phyloP scores from a whole-genome alignment of 2,888 invertebrate genomes.

The Junonia oenone region DNA sequence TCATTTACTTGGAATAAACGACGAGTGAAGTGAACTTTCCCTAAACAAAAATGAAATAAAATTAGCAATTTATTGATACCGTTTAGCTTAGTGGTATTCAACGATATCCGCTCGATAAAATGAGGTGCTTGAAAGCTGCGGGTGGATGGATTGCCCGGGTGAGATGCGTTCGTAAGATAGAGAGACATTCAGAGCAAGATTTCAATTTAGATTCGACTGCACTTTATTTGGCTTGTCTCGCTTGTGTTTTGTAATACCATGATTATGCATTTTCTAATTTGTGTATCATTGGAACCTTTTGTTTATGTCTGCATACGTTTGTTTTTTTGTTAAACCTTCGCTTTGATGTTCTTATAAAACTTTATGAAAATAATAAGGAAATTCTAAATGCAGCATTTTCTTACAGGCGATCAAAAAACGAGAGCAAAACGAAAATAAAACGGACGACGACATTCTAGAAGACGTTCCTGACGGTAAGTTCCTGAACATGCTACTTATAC shows the following conservation, averaged over 20 bases:
- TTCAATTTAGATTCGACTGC: constrained; percentile 68
- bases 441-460: constrained; percentile 60
- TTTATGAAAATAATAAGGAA: constrained; percentile 35
- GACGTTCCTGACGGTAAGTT: constrained; percentile 67
- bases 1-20: constrained; percentile 64
- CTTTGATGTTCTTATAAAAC: not conserved
- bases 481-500: not conserved
- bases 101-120: constrained; percentile 53
- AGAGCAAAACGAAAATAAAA: constrained; percentile 63
- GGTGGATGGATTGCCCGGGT: constrained; percentile 77
- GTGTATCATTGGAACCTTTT: not conserved
- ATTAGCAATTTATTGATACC: constrained; percentile 16
- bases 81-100: constrained; percentile 49
- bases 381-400: constrained; percentile 31
- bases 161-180: constrained; percentile 64
- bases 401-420: constrained; percentile 74
- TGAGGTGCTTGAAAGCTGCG: constrained; percentile 75
- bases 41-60: constrained; percentile 26
- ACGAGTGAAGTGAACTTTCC: constrained; percentile 45
- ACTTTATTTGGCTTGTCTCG: constrained; percentile 61
- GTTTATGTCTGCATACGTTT: not conserved
- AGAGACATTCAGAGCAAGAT: constrained; percentile 60
- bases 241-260: constrained; percentile 54
- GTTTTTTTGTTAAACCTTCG: not conserved
- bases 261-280: constrained; percentile 13